A percentile compares a stretch with the other conserved stretches of the same genome.
phyloP scores from a whole-genome alignment of 1,140 invertebrate genomes.

The Macrobrachium nipponense region DNA sequence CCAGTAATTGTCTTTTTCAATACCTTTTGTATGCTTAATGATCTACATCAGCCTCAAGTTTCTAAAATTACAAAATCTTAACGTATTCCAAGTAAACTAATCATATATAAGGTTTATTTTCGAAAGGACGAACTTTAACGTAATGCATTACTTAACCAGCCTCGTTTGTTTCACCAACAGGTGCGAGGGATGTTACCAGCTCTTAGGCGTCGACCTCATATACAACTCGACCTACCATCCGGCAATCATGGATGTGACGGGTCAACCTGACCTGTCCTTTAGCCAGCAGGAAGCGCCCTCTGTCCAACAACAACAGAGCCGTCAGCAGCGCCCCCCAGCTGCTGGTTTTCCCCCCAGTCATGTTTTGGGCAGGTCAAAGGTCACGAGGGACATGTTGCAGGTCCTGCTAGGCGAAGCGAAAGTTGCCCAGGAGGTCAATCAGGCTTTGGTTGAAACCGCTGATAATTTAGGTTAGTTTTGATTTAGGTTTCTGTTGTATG shows the following conservation, averaged over 20 bases:
- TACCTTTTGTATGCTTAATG: no score
- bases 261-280: constrained; percentile 47
- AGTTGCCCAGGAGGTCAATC: constrained; percentile 6
- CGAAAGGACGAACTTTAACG: no score
- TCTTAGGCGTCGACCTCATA: constrained; percentile 30
- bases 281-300: not conserved
- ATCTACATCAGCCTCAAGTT: no score
- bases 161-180: not conserved
- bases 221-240: constrained; percentile 46
- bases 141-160: not conserved
- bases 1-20: no score
- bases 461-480: constrained; percentile 39
- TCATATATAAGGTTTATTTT: no score
- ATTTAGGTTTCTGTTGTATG: no score
- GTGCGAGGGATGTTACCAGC: constrained; percentile 48
- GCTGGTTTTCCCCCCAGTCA: not conserved
- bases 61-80: no score
- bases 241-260: constrained; percentile 19
- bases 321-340: not conserved
- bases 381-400: constrained; percentile 21
- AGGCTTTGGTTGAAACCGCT: constrained; percentile 29
- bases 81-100: no score
- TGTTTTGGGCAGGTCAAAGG: not conserved
- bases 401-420: not conserved
- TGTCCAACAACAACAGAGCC: no score